Base-by-base conservation (phyloP, 2,888 invertebrate genomes). In the Lymantria monacha region DNA sequence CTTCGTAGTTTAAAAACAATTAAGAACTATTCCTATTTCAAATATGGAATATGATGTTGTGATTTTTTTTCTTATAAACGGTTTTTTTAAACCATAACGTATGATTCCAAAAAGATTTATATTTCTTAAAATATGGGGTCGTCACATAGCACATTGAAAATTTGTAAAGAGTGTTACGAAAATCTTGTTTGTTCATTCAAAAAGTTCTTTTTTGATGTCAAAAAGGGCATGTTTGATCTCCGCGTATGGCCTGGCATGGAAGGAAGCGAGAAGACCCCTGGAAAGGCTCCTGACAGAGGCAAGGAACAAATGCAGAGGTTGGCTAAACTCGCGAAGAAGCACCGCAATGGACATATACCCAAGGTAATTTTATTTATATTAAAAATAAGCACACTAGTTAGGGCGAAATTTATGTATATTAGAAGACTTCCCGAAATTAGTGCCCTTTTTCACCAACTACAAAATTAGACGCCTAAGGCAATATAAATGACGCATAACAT, bases 231-330 rank as follows among this genome's bases (percentile, higher is more conserved):
- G 93, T 93, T 97, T 77, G 99, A 99, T 82, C 90, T 99, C 37
- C 94, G 96, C 58, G 96, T 99, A 30, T 98, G 98, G 98, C 95
- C 97, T 0, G 95, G 95, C 44, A 96, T 97, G 9, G 97, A 98
- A 84, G 97, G 97, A 5, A 93, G 92, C 61, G 91, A 89, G 60
- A 93, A 93, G 58, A 98, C 98, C 0, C 98, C 98, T 0, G 98
- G 97, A 0, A 97, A 97, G 82, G 95, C 95, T 0, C 94, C 95
- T 12, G 95, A 96, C 70, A 92, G 94, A 9, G 95, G 94, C 46
- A 95, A 96, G 79, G 96, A 96, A 56, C 96, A 97, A 81, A 97
- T 97, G 96, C 96, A 96, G 75, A 87, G 97, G 41, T 89, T 99
- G 0, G 95, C 96, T 0, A 98, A 98, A 89, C 87, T 99, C 42